These are phyloP conservation scores for Octodon degus DNA, from an alignment of 2,113 vertebrate species.

Conservation along the genomic window DNA sequence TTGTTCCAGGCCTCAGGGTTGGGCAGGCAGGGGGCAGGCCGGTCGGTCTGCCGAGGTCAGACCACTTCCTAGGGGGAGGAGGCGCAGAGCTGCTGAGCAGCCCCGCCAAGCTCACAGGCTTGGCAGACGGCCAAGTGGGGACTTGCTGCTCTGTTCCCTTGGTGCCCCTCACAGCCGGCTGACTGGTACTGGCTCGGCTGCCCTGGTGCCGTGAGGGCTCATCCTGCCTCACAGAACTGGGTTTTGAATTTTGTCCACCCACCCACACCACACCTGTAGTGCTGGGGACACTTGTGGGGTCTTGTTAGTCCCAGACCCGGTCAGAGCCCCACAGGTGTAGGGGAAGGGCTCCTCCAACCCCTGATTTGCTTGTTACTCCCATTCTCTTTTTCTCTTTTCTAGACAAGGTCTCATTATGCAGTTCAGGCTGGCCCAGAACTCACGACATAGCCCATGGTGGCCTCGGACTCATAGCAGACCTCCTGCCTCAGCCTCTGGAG, in stretches of 20 bases:
- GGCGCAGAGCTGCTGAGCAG: too few species aligned
- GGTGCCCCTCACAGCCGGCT: not conserved
- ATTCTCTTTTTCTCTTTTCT: not conserved
- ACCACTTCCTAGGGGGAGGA: not conserved
- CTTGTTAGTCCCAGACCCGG: not conserved
- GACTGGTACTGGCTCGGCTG: not conserved
- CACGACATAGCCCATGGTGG: not conserved
- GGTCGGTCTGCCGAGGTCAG: accelerated
- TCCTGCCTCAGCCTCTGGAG: not conserved
- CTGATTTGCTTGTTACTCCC: not conserved
- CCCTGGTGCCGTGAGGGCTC: not conserved
- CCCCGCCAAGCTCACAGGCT: not conserved
- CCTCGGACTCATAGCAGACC: not conserved
- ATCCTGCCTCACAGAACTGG: not conserved
- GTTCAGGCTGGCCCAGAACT: not conserved
- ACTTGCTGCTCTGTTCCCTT: not conserved
- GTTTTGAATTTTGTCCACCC: not conserved
- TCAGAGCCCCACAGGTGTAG: not conserved
- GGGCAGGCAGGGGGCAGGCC: not conserved
- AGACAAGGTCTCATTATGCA: not conserved
- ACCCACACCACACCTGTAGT: not conserved
- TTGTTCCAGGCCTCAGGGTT: not conserved
- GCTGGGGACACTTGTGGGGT: not conserved
- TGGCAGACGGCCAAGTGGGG: not conserved
- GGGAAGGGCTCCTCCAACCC: not conserved